A percentile compares a stretch with the other conserved stretches of the same genome.
Conservation (phyloP, 2,797 vertebrate genomes). For the Alfaro cultratus region DNA sequence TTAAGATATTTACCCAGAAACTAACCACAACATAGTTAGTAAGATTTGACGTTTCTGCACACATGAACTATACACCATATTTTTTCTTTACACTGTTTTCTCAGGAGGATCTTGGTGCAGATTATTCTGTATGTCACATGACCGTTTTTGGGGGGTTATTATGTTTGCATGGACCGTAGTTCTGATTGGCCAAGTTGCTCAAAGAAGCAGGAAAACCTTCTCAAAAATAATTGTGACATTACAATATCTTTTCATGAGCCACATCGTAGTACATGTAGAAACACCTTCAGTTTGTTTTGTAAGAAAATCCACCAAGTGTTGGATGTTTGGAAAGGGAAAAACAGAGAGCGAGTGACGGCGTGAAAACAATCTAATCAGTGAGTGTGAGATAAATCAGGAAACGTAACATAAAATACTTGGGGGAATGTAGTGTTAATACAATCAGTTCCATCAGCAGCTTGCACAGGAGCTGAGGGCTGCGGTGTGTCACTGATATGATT, state of each 20-base stretch:
- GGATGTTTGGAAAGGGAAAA: not conserved
- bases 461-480: constrained; percentile 55
- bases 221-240: too few relatives aligned
- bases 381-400: constrained; percentile 35
- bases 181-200: not conserved
- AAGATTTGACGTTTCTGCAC: too few relatives aligned
- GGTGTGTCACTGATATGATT: constrained; percentile 72
- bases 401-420: constrained; percentile 36
- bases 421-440: constrained; percentile 56
- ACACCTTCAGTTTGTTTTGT: not conserved
- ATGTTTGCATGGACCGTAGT: not conserved
- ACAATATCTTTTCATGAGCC: not conserved
- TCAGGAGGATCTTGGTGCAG: not conserved
- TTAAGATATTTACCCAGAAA: too few relatives aligned
- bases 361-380: constrained; percentile 3
- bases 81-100: not conserved
- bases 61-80: not conserved
- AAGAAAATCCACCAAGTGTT: not conserved
- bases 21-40: too few relatives aligned
- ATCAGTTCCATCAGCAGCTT: constrained; percentile 65
- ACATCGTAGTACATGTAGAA: too few relatives aligned
- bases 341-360: not conserved
- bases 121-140: not conserved
- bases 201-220: not conserved
- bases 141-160: not conserved